Conservation (phyloP, 2,888 invertebrate species). For the Orthosia gothica region DNA sequence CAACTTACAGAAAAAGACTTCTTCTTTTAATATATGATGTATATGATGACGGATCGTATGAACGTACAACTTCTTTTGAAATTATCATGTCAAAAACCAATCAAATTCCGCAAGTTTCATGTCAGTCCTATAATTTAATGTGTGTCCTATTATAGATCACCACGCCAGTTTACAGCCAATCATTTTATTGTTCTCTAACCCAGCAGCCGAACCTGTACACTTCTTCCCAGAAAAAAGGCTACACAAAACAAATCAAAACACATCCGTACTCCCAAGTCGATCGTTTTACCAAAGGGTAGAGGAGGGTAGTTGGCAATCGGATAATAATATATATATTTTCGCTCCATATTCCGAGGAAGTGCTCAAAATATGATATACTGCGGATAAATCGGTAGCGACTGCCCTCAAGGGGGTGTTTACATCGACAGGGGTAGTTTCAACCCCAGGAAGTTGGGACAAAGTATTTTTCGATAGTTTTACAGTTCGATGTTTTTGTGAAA, state of each 20-base stretch:
- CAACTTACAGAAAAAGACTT: too few relatives aligned
- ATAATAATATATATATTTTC: constrained; percentile 88
- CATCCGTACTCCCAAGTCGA: constrained; percentile 82
- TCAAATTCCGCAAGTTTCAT: neutral
- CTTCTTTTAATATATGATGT: too few relatives aligned
- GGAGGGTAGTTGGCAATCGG: constrained; percentile 81
- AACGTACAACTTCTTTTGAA: too few relatives aligned
- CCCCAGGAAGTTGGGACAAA: constrained; percentile 50
- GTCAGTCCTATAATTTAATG: too few relatives aligned
- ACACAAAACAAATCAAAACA: constrained; percentile 81
- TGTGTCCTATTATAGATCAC: neutral
- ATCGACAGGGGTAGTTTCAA: constrained; percentile 74
- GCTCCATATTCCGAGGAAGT: constrained; percentile 74
- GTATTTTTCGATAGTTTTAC: constrained; percentile 65
- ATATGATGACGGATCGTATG: too few relatives aligned
- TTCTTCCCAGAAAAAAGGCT: constrained; percentile 39
- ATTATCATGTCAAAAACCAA: too few relatives aligned
- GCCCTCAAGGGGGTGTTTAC: constrained; percentile 85
- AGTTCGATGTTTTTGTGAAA: constrained; percentile 33
- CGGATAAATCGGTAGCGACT: constrained; percentile 86
- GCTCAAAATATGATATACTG: constrained; percentile 83
- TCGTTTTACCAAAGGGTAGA: constrained; percentile 82
- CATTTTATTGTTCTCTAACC: neutral
- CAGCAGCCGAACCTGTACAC: constrained; percentile 1
- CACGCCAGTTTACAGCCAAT: neutral